Percentiles rank a stretch among this genome's conserved stretches.
These are phyloP conservation scores for Mya arenaria DNA, from an alignment of 1,140 invertebrate species.

Conservation along the genomic window DNA sequence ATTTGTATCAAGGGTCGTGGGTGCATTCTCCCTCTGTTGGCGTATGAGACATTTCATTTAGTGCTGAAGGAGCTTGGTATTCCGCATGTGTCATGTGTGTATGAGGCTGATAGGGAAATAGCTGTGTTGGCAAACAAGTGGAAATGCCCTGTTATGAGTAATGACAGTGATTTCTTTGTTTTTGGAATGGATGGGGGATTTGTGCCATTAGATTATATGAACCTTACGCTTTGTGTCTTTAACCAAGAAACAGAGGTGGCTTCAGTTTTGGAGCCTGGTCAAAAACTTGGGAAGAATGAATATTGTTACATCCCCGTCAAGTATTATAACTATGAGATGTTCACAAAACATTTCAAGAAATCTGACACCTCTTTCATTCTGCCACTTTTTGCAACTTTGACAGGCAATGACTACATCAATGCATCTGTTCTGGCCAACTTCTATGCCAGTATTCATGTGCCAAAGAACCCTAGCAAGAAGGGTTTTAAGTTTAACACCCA, in stretches of 20 bases:
- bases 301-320: slow-evolving; percentile 84
- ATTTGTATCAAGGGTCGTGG: slow-evolving; percentile 67
- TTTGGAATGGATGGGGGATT: slow-evolving; percentile 88
- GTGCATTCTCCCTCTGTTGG: slow-evolving; percentile 81
- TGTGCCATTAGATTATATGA: slow-evolving; percentile 88
- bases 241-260: slow-evolving; percentile 9
- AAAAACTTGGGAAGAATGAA: slow-evolving; percentile 35
- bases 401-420: slow-evolving; percentile 94
- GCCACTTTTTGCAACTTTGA: slow-evolving; percentile 89
- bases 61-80: slow-evolving; percentile 86
- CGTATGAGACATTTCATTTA: slow-evolving; percentile 88
- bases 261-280: background rate
- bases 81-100: slow-evolving; percentile 87
- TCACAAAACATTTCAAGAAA: slow-evolving; percentile 84
- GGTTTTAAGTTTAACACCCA: slow-evolving; percentile 81
- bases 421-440: slow-evolving; percentile 86
- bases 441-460: slow-evolving; percentile 84
- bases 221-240: slow-evolving; percentile 70
- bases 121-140: slow-evolving; percentile 89
- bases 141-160: slow-evolving; percentile 92
- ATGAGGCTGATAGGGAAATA: slow-evolving; percentile 93
- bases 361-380: slow-evolving; percentile 81
- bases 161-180: slow-evolving; percentile 96
- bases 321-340: slow-evolving; percentile 88
- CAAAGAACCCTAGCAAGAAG: slow-evolving; percentile 80